Evolutionary conservation across 2,797 vertebrate species (phyloP), one percentile per base, ranked within the genome.

Genomic region (Enteromius viviparus): DNA sequence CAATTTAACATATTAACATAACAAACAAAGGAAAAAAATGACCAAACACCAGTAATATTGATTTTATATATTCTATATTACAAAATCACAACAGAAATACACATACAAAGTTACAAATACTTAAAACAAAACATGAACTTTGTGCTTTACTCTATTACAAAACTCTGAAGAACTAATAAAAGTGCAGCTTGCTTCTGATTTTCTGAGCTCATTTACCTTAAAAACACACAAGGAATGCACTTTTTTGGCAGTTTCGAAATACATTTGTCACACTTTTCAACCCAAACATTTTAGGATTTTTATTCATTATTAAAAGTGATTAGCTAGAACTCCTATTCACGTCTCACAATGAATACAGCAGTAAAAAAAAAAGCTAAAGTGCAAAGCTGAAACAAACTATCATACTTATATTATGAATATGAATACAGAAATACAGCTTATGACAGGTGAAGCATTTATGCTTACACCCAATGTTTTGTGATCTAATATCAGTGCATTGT

Each of bases 291-390:
- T 1, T 14, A 32, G 32, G 0, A 5, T 45, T 21, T 45, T 23
- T 9, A 14, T 40, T 70, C 47, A 49, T 7, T 23, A 6, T 72
- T 45, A 15, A 29, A 64, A 51, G 49, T 23, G 23, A 19, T 32
- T 76, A 66, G 14, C 6, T 55, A 7, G 19, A 65, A n/a, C 49
- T 55, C 14, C 14, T 45, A 19, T 80, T 68, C 40, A 40, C 37
- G 58, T 71, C 6, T 55, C 29, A 58, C 26, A 47, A 72, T 17
- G 9, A 72, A 51, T 14, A 37, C 80, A 84, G 75, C 80, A 49
- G 29, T 85, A 78, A 78, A 42, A 32, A 84, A 32, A 69, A 49
- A 85, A 55, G 6, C 49, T 81, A 78, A 85, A 87, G 85, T 80
- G 85, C 78, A 84, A 82, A 26, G 0, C 19, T 77, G 11, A 76